phyloP scores from a whole-genome alignment of 1,140 invertebrate genomes.

The Coboldia fuscipes region DNA sequence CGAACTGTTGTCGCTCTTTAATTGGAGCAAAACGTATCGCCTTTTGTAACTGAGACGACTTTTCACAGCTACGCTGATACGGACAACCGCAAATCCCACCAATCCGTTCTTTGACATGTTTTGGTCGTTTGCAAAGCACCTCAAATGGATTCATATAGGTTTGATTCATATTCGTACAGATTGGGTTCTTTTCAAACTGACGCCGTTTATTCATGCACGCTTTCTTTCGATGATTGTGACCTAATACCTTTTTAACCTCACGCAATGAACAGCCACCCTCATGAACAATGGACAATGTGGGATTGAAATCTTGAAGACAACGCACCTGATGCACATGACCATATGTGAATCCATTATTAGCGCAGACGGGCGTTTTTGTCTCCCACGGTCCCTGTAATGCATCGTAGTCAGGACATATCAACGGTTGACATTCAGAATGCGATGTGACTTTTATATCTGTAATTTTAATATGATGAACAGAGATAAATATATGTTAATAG shows the following conservation, averaged over 20 bases:
- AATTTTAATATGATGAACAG: neutral
- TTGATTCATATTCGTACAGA: neutral
- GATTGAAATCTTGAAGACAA: neutral
- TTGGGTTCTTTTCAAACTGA: conserved; percentile 1
- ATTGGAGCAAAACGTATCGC: neutral
- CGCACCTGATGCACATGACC: conserved; percentile 2
- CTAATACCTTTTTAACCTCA: neutral
- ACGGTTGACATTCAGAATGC: conserved; percentile 1
- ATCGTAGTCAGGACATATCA: neutral
- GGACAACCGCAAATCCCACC: neutral
- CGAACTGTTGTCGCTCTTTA: neutral
- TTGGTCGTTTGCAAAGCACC: neutral
- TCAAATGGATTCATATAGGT: conserved; percentile 1
- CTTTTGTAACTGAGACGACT: neutral
- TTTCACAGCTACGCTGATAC: neutral
- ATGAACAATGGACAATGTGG: neutral
- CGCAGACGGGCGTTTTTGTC: neutral
- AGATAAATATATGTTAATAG: too few relatives aligned
- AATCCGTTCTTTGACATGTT: neutral
- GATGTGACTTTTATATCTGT: neutral
- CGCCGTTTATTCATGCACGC: neutral
- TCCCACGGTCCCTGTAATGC: conserved; percentile 1
- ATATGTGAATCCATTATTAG: conserved; percentile 1
- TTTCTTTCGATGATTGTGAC: neutral
- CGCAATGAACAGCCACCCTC: conserved; percentile 1